Evolutionary conservation across 2,113 vertebrate species (phyloP).

Genomic region (Sphyrna mokarran): DNA sequence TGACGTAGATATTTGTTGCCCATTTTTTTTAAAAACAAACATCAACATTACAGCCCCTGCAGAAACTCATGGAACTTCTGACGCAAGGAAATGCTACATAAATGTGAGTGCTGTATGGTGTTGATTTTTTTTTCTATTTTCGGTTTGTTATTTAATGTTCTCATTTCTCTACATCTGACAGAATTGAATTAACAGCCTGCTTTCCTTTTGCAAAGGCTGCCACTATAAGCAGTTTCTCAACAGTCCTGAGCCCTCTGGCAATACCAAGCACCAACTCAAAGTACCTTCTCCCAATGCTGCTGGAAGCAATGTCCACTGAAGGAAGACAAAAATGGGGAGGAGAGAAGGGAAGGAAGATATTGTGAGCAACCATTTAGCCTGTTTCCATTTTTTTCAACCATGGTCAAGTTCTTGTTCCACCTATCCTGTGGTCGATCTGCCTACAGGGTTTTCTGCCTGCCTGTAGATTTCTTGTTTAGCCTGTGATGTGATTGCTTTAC

Average conservation of each 20-base stretch:
- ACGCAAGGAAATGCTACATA: neutral
- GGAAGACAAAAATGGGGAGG: neutral
- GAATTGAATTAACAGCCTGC: neutral
- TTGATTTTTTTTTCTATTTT: neutral
- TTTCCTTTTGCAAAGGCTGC: neutral
- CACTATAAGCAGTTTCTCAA: neutral
- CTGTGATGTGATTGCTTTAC: neutral
- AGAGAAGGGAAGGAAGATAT: neutral
- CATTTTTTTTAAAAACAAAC: neutral
- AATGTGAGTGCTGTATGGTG: neutral
- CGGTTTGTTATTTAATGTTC: neutral
- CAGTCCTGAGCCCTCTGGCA: neutral
- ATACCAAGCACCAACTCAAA: neutral
- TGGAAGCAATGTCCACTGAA: neutral
- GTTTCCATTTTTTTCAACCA: neutral
- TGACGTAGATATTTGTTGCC: neutral
- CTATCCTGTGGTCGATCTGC: neutral
- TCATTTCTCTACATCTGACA: neutral
- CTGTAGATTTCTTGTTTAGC: neutral
- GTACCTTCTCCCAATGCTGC: neutral
- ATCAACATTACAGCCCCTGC: neutral
- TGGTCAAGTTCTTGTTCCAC: neutral
- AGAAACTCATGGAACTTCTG: neutral
- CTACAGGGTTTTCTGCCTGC: neutral
- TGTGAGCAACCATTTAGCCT: neutral